Base-by-base conservation (phyloP, 2,113 vertebrate species). In the Hippopotamus amphibius region DNA sequence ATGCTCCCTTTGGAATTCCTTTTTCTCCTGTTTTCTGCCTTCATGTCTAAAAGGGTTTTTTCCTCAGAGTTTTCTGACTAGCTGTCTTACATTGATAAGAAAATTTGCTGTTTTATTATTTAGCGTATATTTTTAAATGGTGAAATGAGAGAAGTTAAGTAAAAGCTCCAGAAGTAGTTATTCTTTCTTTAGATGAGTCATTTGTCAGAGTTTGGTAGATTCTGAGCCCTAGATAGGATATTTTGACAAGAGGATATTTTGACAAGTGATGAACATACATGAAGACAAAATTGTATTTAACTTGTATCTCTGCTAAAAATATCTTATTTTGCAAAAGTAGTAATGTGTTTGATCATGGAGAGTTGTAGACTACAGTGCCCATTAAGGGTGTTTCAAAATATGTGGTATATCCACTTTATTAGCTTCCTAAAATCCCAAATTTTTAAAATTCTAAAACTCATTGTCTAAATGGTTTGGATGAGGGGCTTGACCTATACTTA, bases 281-380 rank as follows among this genome's bases (percentile, higher is more conserved):
- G 76, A 92, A 95, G 57, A 41, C 30, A 84, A 46, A 86, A 53
- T 72, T 79, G 43, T 79, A 10, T 85, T 84, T 81, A 76, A 74
- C 8, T 10, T 80, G 2, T 88, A 12, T 28, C 21, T 63, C 33
- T 88, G 37, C 26, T 93, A 92, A 87, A 83, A 48, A 14, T 37
- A 61, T 96, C 83, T 95, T 57, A 28, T 92, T 96, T 85, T 88
- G 22, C 12, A 41, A n/a, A 93, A 93, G 50, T 68, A 46, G 8
- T 80, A 50, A 80, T 77, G 13, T 84, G 65, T 66, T 81, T 71
- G 46, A 55, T 85, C 81, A 59, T 92, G 65, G 69, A 65, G 81
- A 88, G 50, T 90, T 90, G 46, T 53, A 22, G 19, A 21, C 33
- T 33, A 2, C 1, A 41, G 37, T 68, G 22, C 69, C 41, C 43